Conservation (phyloP, 2,113 vertebrate species). For the Ondatra zibethicus region DNA sequence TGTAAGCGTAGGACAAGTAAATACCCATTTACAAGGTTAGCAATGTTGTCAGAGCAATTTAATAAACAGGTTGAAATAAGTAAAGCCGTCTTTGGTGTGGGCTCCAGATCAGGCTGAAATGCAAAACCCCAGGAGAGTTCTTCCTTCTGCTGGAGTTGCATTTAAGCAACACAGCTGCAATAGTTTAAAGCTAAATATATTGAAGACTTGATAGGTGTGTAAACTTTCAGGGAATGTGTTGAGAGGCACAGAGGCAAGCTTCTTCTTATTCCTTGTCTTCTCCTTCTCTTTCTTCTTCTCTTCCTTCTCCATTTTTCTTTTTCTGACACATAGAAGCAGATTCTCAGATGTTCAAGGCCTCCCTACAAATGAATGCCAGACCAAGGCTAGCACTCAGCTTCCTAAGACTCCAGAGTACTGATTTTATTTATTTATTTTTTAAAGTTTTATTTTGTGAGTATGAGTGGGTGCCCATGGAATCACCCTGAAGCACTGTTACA, state of each 20-base stretch:
- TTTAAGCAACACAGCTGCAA: not conserved
- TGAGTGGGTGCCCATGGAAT: not conserved
- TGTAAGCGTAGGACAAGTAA: not conserved
- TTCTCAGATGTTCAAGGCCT: not conserved
- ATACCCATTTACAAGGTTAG: not conserved
- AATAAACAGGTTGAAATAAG: not conserved
- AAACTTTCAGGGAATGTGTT: not conserved
- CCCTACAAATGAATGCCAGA: not conserved
- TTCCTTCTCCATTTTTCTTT: not conserved
- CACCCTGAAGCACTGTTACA: not conserved
- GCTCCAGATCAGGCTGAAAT: not conserved
- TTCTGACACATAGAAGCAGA: not conserved
- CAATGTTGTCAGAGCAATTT: not conserved
- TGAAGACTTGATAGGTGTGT: not conserved
- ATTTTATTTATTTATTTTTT: not conserved
- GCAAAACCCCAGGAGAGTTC: not conserved
- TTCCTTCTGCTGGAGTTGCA: not conserved
- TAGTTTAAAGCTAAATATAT: not conserved
- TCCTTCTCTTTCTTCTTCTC: not conserved
- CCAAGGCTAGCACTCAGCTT: not conserved
- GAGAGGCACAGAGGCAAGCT: not conserved
- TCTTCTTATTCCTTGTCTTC: not conserved
- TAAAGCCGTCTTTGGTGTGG: not conserved
- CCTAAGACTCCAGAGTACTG: not conserved
- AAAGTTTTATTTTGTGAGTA: not conserved